Evolutionary conservation across 2,888 invertebrate genomes (phyloP).

Genomic region (Agonum fuliginosum): DNA sequence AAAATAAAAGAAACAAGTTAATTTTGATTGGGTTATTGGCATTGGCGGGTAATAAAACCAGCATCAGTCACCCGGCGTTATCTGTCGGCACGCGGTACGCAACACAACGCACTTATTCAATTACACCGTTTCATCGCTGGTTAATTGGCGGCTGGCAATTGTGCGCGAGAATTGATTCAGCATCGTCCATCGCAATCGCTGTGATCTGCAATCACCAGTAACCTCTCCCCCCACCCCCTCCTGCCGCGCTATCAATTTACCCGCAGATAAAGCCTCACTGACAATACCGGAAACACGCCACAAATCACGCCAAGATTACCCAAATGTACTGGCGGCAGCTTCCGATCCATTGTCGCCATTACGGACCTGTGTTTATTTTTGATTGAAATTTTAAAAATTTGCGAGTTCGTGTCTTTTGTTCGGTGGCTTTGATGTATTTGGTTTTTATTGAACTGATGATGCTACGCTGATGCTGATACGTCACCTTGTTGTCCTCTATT

Average conservation of each 20-base stretch:
- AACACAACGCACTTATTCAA: constrained; percentile 30
- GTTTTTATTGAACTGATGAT: constrained; percentile 44
- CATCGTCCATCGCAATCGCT: constrained; percentile 14
- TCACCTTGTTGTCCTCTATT: constrained; percentile 37
- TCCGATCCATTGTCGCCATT: constrained; percentile 52
- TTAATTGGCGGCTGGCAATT: constrained; percentile 50
- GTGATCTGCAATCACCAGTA: too few relatives aligned
- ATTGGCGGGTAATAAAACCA: constrained; percentile 27
- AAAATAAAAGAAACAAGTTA: background rate
- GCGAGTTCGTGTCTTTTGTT: constrained; percentile 44
- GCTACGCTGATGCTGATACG: constrained; percentile 38
- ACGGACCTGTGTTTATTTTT: constrained; percentile 38
- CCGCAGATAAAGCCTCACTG: constrained; percentile 44
- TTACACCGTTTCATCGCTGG: constrained; percentile 31
- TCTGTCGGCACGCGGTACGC: background rate
- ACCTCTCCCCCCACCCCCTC: too few relatives aligned
- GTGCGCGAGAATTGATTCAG: constrained; percentile 51
- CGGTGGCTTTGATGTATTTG: constrained; percentile 23
- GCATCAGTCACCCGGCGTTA: constrained; percentile 16
- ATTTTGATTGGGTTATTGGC: background rate
- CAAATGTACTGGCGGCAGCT: constrained; percentile 53
- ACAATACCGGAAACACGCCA: constrained; percentile 58
- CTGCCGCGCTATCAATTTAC: constrained; percentile 55
- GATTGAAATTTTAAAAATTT: constrained; percentile 49
- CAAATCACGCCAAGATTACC: constrained; percentile 58